Base-by-base conservation (phyloP, 2,113 vertebrate genomes). In the Proteles cristata region DNA sequence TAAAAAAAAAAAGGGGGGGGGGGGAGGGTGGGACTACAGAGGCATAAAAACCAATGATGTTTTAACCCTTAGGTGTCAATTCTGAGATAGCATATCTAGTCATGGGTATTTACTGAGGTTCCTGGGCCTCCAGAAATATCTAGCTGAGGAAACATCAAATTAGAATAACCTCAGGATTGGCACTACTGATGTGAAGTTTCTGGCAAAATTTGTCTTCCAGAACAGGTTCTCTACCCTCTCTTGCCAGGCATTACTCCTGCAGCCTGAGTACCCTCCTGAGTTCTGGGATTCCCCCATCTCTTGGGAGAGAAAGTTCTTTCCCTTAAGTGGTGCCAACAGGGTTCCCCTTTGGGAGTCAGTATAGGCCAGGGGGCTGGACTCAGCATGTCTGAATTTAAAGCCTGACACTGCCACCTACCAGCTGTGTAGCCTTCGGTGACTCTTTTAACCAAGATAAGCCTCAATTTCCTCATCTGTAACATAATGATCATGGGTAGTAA, bases 391-490 rank as follows among this genome's bases (percentile, higher is more conserved):
- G 80, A 63, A 66, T 31, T 80, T 86, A 76, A 80, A 84, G 33
- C 63, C 45, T 90, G 50, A 33, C 33, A 7, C 82, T 43, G 66
- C 53, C 14, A 9, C 23, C 73, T 63, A 55, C 21, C 73, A 91
- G 28, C 61, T 82, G 11, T 35, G 4, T 39, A 79, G 85, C 2
- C 81, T 61, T 74, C 35, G 61, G 39, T n/a, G 77, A 91, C 55
- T 53, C 74, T 48, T n/a, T 95, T 84, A 48, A 19, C 39, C 55
- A 76, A 1, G 2, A 43, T 39, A 73, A 92, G 26, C 35, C 17
- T 96, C 92, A 35, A 12, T 89, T 93, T 94, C 50, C 91, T 92
- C 50, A 10, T 89, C 45, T 73, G 68, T 55, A 50, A 81, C 71
- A 43, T 10, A 81, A 79, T 0, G 1, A 76, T 89, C 48, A 2